Evolutionary conservation across 2,113 vertebrate genomes (phyloP).

Genomic region (Leucoraja erinaceus): DNA sequence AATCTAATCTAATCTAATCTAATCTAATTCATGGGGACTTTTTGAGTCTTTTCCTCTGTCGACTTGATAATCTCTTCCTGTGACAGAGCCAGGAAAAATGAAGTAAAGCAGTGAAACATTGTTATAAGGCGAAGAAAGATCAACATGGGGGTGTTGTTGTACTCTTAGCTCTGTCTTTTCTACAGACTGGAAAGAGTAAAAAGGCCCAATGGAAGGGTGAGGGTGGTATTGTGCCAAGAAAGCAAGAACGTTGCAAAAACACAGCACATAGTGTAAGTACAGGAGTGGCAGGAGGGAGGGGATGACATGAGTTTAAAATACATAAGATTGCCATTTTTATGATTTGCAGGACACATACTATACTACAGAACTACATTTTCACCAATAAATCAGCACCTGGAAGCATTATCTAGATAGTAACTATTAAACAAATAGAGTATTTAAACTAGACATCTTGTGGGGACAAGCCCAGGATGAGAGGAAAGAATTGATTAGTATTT

Average conservation of each 20-base stretch:
- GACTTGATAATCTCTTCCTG: no score
- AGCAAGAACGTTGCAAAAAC: neutral
- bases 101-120: neutral
- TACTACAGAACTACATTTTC: neutral
- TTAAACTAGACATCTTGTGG: neutral
- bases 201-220: neutral
- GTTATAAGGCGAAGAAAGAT: neutral
- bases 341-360: neutral
- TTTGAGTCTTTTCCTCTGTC: no score
- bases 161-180: neutral
- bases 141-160: neutral
- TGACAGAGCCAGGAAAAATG: no score
- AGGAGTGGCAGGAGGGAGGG: no score
- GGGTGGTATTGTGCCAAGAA: no score
- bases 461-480: neutral
- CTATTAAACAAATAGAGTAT: neutral
- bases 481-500: neutral
- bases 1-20: no score
- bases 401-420: neutral
- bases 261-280: neutral
- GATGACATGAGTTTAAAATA: neutral
- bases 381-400: neutral
- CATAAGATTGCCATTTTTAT: neutral
- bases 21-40: no score
- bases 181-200: neutral